These are phyloP conservation scores for Eupristina koningsbergeri DNA, from an alignment of 1,140 invertebrate species.

Conservation along the genomic window DNA sequence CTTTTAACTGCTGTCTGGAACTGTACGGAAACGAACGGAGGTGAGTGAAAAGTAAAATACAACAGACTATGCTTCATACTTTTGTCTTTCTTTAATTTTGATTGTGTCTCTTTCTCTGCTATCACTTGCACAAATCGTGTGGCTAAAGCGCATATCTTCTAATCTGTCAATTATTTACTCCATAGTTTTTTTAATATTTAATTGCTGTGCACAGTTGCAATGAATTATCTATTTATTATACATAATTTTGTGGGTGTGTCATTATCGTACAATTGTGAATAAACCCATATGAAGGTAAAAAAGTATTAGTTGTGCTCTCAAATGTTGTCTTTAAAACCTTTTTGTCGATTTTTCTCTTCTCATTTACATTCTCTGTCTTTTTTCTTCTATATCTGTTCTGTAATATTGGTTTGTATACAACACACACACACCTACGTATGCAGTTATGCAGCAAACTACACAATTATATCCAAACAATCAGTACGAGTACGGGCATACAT, in stretches of 20 bases:
- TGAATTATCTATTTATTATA: not conserved
- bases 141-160: not conserved
- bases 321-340: not conserved
- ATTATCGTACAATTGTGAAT: too few relatives aligned
- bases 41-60: not conserved
- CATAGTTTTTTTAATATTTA: not conserved
- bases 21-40: conserved; percentile 3
- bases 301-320: not conserved
- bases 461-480: too few relatives aligned
- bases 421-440: too few relatives aligned
- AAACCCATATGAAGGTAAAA: not conserved
- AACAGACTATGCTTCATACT: not conserved
- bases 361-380: not conserved
- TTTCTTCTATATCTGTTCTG: not conserved
- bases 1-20: not conserved
- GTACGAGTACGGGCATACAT: not conserved
- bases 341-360: not conserved
- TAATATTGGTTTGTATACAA: not conserved
- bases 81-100: not conserved
- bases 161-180: conserved; percentile 3
- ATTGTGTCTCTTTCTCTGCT: not conserved
- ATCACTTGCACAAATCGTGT: not conserved
- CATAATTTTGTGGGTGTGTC: not conserved
- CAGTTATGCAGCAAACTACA: too few relatives aligned
- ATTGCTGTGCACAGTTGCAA: not conserved